Percentiles rank a stretch among this genome's conserved stretches.
Evolutionary conservation across 2,888 invertebrate species (phyloP).

Genomic region (Aphodius granarius): DNA sequence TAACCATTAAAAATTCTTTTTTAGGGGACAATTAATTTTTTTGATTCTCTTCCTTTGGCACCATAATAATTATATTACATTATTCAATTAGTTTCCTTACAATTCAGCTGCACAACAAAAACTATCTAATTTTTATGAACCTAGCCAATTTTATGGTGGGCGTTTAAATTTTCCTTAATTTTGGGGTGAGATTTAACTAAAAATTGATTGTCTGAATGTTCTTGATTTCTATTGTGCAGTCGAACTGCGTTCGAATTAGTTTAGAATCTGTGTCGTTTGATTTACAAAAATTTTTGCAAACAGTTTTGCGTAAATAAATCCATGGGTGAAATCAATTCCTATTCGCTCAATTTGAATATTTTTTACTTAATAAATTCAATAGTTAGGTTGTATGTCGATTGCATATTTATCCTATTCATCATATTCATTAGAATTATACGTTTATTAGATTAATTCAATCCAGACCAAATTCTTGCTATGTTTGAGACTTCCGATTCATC

Average conservation of each 20-base stretch:
- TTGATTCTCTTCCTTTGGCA: constrained; percentile 17
- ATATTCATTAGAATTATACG: too few species aligned
- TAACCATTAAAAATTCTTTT: constrained; percentile 29
- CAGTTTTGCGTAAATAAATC: background rate
- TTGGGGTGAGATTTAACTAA: background rate
- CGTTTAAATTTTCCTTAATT: background rate
- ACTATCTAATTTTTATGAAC: background rate
- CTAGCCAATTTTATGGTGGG: background rate
- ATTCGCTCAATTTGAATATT: constrained; percentile 1
- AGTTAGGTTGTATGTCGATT: background rate
- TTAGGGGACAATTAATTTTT: constrained; percentile 29
- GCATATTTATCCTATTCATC: too few species aligned
- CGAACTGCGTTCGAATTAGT: background rate
- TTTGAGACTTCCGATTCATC: too few species aligned
- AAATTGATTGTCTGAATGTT: constrained; percentile 7
- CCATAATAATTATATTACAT: background rate
- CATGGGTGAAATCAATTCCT: constrained; percentile 3
- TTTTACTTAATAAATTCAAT: background rate
- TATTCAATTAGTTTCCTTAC: background rate
- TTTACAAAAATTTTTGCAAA: background rate
- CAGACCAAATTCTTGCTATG: too few species aligned
- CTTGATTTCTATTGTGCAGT: background rate
- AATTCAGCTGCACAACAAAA: background rate
- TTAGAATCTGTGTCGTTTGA: background rate
- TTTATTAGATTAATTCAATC: too few species aligned